Conservation (phyloP, 1,140 invertebrate species). For the Bombus sibiricus region DNA sequence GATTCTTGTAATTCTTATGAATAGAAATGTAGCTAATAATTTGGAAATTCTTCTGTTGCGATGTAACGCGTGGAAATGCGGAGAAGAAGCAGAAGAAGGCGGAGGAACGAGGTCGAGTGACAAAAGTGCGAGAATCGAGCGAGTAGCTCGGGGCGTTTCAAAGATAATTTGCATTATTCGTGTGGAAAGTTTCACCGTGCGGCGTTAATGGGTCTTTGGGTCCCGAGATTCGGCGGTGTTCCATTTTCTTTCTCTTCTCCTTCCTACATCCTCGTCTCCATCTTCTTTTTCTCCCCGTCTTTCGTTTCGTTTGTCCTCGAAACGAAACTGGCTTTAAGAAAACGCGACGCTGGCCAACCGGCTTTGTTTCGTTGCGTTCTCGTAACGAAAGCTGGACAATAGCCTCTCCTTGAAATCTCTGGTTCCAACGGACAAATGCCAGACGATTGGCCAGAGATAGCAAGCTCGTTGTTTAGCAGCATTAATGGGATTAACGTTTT, state of each 20-base stretch:
- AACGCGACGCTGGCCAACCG: background rate
- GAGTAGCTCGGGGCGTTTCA: constrained; percentile 52
- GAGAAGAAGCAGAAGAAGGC: background rate
- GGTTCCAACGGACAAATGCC: background rate
- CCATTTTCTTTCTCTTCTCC: constrained; percentile 19
- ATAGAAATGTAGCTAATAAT: background rate
- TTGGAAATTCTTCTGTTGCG: background rate
- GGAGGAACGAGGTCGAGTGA: background rate
- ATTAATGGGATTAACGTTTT: constrained; percentile 15
- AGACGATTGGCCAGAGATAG: background rate
- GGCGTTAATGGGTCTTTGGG: constrained; percentile 64
- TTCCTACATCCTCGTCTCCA: no score
- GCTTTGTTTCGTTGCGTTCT: background rate
- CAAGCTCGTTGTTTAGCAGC: background rate
- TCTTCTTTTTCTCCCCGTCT: background rate
- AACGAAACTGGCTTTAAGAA: background rate
- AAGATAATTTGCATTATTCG: constrained; percentile 68
- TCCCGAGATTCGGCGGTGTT: constrained; percentile 56
- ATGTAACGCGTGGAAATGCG: background rate
- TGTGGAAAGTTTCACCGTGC: constrained; percentile 51
- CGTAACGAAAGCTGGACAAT: constrained; percentile 19
- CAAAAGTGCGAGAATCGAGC: constrained; percentile 23
- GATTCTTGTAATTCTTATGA: no score
- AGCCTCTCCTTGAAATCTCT: background rate
- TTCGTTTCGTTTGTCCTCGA: no score